phyloP scores from a whole-genome alignment of 2,888 invertebrate species.

The Volucella zonaria region DNA sequence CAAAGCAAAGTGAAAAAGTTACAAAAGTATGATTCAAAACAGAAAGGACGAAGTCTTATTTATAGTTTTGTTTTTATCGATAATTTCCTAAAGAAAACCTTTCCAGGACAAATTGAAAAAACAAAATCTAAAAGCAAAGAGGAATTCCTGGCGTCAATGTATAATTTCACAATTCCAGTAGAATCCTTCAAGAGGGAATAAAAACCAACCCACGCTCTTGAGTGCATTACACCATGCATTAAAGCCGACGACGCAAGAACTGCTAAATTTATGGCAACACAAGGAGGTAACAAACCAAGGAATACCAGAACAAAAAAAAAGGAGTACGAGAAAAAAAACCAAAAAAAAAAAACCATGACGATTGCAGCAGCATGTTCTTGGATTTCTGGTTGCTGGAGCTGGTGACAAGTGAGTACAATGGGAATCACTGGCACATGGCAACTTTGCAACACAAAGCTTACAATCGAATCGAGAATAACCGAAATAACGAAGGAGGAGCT shows the following conservation, averaged over 20 bases:
- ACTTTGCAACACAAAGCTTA: conserved; percentile 55
- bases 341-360: conserved; percentile 2
- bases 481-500: conserved; percentile 1
- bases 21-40: not conserved
- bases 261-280: conserved; percentile 54
- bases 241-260: conserved; percentile 50
- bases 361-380: conserved; percentile 12
- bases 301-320: conserved; percentile 1
- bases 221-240: conserved; percentile 65
- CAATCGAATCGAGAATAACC: conserved; percentile 46
- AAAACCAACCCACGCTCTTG: conserved; percentile 43
- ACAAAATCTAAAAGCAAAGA: conserved; percentile 20
- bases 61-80: conserved; percentile 63
- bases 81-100: conserved; percentile 53
- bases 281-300: conserved; percentile 24
- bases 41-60: conserved; percentile 54
- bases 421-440: conserved; percentile 52
- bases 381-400: conserved; percentile 19
- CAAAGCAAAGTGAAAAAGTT: too few species aligned
- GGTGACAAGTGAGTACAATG: conserved; percentile 56
- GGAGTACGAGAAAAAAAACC: conserved; percentile 21
- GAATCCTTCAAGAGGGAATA: not conserved
- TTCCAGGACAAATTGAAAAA: conserved; percentile 49
- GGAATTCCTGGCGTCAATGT: conserved; percentile 41
- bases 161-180: conserved; percentile 17